A percentile compares a stretch with the other conserved stretches of the same genome.
phyloP scores from a whole-genome alignment of 2,113 vertebrate species.

The Solea senegalensis region DNA sequence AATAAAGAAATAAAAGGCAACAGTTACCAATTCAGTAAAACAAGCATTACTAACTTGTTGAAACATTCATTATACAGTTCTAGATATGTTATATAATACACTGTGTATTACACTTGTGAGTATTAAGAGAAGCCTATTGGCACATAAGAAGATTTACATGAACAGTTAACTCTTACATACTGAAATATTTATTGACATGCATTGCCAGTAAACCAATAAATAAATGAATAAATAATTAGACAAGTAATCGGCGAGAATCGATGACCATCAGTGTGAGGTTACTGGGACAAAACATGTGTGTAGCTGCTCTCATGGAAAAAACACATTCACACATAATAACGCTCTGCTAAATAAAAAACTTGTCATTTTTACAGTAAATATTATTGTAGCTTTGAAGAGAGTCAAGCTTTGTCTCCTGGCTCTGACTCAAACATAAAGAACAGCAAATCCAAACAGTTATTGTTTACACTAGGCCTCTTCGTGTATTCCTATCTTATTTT shows the following conservation, averaged over 20 bases:
- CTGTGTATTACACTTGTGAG: background rate
- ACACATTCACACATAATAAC: background rate
- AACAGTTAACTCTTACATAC: too few species aligned
- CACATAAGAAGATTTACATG: too few species aligned
- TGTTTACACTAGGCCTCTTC: too few species aligned
- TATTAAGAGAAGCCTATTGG: background rate
- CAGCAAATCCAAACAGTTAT: too few species aligned
- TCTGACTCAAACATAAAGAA: too few species aligned
- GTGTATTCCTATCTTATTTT: too few species aligned
- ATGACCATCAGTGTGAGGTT: background rate
- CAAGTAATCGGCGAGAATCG: background rate
- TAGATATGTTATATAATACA: constrained; percentile 3
- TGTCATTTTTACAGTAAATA: background rate
- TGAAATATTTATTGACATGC: too few species aligned
- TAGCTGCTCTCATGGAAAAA: too few species aligned
- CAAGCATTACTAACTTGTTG: background rate
- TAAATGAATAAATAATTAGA: too few species aligned
- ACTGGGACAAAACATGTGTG: background rate
- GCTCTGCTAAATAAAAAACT: background rate
- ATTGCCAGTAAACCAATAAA: too few species aligned
- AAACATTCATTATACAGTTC: background rate
- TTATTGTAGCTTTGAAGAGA: too few species aligned
- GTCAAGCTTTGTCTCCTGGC: too few species aligned
- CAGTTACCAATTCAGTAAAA: background rate
- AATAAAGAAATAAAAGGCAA: background rate